Evolutionary conservation across 2,113 vertebrate species (phyloP), one percentile per base, ranked within the genome.

Genomic region (Leptobrachium ailaonicum): DNA sequence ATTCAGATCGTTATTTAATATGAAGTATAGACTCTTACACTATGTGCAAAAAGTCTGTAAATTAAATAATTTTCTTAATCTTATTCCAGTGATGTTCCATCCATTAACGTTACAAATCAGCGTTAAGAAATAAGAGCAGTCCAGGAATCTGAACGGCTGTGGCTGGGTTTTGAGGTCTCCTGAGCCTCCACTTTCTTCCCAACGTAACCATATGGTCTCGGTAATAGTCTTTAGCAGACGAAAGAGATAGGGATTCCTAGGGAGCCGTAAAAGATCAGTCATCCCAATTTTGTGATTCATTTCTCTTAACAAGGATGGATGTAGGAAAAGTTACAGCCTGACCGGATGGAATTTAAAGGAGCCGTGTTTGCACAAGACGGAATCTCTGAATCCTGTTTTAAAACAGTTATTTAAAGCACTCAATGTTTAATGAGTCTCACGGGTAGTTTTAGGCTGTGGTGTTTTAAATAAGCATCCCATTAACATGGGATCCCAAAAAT

Each of bases 331-430:
- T 50, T 50, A 50, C 47, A 50, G 56, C 56, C 56, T 60, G 56
- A 60, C 13, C 13, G 1, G 11, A 14, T 60, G 56, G 56, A 14
- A 14, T 12, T 60, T 60, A 60, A 60, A 76, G 83, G 79, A 81
- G 83, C 76, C 85, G 83, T 82, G 80, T 82, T 42, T 43, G 80
- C n/a, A 69, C 68, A 0, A 83, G 83, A 86, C 79, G 85, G 88
- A 88, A 84, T 50, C 47, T 50, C 47, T 50, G 8, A 50, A 50
- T 50, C 4, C 8, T 50, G 47, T 50, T 50, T 50, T 4, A 50
- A 50, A 50, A 4, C 8, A 50, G 47, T 50, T 50, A 50, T 50
- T 50, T 50, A 50, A 50, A 50, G 47, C 47, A 50, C 47, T 50
- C 8, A 32, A 32, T 32, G 20, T 32, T 32, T 32, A 32, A 32